phyloP scores from a whole-genome alignment of 2,113 vertebrate species.

The Ahaetulla prasina region DNA sequence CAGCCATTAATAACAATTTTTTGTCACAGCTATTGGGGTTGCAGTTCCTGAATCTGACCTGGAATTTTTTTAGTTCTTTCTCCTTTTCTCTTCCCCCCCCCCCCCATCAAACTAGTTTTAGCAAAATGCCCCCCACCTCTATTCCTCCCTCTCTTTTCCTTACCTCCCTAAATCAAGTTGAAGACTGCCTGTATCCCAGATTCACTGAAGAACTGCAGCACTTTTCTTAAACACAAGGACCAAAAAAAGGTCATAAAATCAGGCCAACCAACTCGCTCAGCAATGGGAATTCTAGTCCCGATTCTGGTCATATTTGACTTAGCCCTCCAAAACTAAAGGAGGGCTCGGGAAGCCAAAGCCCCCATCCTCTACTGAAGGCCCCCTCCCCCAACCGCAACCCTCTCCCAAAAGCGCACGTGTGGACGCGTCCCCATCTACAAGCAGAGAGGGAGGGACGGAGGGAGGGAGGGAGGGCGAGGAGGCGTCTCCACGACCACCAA shows the following conservation, averaged over 20 bases:
- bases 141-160: neutral
- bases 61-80: neutral
- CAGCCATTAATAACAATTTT: neutral
- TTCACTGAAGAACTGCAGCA: neutral
- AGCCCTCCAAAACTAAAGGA: neutral
- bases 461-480: too few species aligned
- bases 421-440: neutral
- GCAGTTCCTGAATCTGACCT: neutral
- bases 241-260: neutral
- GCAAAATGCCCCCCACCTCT: neutral
- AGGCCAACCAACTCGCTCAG: neutral
- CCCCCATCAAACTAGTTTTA: neutral
- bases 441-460: too few species aligned
- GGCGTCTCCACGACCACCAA: neutral
- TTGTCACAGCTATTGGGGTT: neutral
- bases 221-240: neutral
- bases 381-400: neutral
- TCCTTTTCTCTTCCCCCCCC: neutral
- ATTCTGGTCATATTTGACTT: neutral
- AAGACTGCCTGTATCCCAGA: too few species aligned
- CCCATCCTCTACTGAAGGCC: neutral
- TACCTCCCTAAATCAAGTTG: neutral
- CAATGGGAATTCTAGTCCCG: neutral
- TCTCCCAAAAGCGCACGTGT: neutral
- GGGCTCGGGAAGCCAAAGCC: neutral